Evolutionary conservation across 2,113 vertebrate genomes (phyloP).

Genomic region (Cettia cetti): DNA sequence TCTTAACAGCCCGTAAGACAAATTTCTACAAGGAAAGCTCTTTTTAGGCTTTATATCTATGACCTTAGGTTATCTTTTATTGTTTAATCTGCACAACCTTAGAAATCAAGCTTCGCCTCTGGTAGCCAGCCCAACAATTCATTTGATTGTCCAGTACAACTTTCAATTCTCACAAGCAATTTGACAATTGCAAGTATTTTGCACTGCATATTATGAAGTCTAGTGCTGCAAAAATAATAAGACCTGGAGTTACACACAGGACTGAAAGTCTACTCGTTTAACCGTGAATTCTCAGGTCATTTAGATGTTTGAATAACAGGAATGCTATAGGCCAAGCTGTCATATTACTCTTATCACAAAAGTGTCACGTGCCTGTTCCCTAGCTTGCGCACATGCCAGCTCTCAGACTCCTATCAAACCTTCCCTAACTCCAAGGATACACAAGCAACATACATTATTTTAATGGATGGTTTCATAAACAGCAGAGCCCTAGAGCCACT

Average conservation of each 20-base stretch:
- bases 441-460: neutral
- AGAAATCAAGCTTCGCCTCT: conserved; percentile 45
- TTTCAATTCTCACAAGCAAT: conserved; percentile 61
- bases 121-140: conserved; percentile 45
- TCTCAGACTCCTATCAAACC: neutral
- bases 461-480: neutral
- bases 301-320: conserved; percentile 26
- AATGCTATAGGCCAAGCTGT: neutral
- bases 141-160: conserved; percentile 28
- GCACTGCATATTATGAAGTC: neutral
- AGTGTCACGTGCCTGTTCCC: neutral
- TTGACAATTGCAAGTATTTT: conserved; percentile 42
- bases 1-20: conserved; percentile 33
- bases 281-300: neutral
- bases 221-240: conserved; percentile 20
- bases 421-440: neutral
- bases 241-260: neutral
- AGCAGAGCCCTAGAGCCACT: neutral
- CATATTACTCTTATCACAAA: neutral
- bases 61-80: conserved; percentile 54
- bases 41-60: conserved; percentile 41
- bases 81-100: conserved; percentile 24
- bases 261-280: conserved; percentile 5
- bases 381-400: neutral
- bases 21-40: conserved; percentile 53